Evolutionary conservation across 2,888 invertebrate species (phyloP), one percentile per base, ranked within the genome.

Genomic region (Eilema depressum): DNA sequence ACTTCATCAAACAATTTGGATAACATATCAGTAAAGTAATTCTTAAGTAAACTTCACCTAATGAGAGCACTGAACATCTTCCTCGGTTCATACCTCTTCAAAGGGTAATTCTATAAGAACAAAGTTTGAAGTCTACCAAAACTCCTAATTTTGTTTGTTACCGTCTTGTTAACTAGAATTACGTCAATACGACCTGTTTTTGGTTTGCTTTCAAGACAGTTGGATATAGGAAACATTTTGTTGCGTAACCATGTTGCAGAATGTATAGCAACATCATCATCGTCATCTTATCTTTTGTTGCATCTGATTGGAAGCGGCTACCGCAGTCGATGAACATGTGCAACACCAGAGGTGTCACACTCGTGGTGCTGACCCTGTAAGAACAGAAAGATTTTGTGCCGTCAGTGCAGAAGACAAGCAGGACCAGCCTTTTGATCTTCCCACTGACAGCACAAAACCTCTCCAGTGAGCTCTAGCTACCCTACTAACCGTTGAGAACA

Each of bases 81-180:
- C 12, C 41, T 63, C 26, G 28, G 53, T 53, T 67, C 67, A 71
- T 60, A 72, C 63, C 60, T 70, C 68, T 47, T 63, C 70, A 77
- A 75, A 77, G 70, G 56, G 61, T 68, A 77, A 67, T 57, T 63
- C 7, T 66, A 72, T 66, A 71, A 67, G 77, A 80, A 77, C 80
- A 72, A 81, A 78, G 53, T 82, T 61, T 14, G 53, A 60, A 64
- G 53, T 61, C 25, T 70, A 80, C 17, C 28, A 60, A 71, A 68
- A 75, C 75, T 81, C 62, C 65, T 26, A 74, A 77, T 73, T 74
- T 81, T 64, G 71, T 80, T 74, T 75, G 82, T 77, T 77, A 79
- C 79, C 71, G 74, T 75, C 75, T 79, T 79, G 82, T 79, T 77
- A 77, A 77, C 75, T 65, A 70, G 73, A 74, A 72, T 79, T 75